Base-by-base conservation (phyloP, 2,797 vertebrate genomes). In the Heterohyrax brucei region DNA sequence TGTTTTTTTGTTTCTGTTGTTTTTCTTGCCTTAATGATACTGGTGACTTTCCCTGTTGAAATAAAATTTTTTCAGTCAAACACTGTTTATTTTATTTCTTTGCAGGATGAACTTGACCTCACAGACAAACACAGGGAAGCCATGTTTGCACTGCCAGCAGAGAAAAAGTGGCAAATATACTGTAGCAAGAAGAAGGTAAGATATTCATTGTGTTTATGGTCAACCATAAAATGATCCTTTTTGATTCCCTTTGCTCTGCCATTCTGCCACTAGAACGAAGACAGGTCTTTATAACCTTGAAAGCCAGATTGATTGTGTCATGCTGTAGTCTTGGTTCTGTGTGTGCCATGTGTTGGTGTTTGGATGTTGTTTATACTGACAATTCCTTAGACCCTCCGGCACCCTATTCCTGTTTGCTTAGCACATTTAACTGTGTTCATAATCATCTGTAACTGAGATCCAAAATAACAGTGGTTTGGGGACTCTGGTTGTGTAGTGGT, bases 81-180 rank as follows among this genome's bases (percentile, higher is more conserved):
- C 39, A 86, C 62, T 95, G 92, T 95, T 88, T 84, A 83, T 82
- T 95, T 68, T 50, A 70, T 89, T 30, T 81, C 44, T 61, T 75
- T 91, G 93, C 97, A 99, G 99, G 99, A 99, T 98, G 99, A 99
- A 96, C 99, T 99, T 97, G 99, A 99, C 98, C 99, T 99, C 81
- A 98, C 99, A 1, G 99, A 99, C 96, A 99, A 99, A 97, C 99
- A 99, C 98, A 98, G 99, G 96, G 99, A 99, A 80, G 99, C 99
- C 97, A 99, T 99, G 99, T 99, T 99, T 87, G 99, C 99, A 22
- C 99, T 99, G 97, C 99, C 99, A 0, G 99, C 99, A 0, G 99
- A 99, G 98, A 99, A 99, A 97, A 99, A 99, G 98, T 99, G 99
- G 99, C 99, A 99, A 96, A 99, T 99, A 97, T 99, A 99, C 98